Evolutionary conservation across 2,888 invertebrate species (phyloP).

Genomic region (Eubasilissa splendida): DNA sequence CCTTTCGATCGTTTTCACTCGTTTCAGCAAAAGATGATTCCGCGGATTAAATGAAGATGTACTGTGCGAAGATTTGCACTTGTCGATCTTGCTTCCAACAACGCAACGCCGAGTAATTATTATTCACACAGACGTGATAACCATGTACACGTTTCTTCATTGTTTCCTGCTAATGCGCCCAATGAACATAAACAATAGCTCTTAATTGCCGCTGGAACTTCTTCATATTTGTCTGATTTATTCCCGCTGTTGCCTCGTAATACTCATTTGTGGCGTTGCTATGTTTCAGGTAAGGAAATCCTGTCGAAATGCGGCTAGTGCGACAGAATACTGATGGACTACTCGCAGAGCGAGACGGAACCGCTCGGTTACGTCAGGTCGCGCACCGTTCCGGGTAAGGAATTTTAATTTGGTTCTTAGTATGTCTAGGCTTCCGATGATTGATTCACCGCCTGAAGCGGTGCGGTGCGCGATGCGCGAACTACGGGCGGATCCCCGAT

Average conservation of each 20-base stretch:
- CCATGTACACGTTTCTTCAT: background rate
- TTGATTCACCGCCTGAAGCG: no score
- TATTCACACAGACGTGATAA: background rate
- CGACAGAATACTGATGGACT: background rate
- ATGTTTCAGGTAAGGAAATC: slow-evolving; percentile 14
- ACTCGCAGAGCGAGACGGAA: no score
- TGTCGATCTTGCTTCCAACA: background rate
- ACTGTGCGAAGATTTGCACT: background rate
- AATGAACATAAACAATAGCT: slow-evolving; percentile 3
- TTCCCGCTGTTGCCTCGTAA: background rate
- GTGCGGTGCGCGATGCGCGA: no score
- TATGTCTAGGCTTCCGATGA: no score
- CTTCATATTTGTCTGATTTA: background rate
- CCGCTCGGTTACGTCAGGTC: no score
- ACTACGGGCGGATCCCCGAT: no score
- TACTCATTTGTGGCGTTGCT: background rate
- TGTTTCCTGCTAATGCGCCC: background rate
- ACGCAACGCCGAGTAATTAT: background rate
- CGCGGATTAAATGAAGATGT: background rate
- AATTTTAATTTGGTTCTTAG: no score
- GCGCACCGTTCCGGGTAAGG: no score
- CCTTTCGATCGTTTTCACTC: no score
- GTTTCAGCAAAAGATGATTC: background rate
- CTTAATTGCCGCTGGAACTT: background rate
- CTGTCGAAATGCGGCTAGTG: background rate